A percentile compares a stretch with the other conserved stretches of the same genome.
These are phyloP conservation scores for Drosophila diplacantha DNA, from an alignment of 2,888 invertebrate genomes.

Conservation along the genomic window DNA sequence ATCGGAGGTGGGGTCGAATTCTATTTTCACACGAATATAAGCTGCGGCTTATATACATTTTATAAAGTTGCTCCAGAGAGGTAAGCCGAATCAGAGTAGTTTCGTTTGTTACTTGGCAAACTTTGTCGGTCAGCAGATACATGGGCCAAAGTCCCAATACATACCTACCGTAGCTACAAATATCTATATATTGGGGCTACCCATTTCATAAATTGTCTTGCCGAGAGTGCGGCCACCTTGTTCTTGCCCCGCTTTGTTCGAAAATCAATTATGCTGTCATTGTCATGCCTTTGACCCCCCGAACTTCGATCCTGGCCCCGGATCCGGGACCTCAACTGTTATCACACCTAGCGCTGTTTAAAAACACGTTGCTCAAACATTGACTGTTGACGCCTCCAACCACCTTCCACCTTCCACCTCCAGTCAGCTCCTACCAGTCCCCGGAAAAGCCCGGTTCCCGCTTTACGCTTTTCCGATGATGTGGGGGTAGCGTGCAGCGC, in stretches of 20 bases:
- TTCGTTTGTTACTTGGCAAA: conserved; percentile 63
- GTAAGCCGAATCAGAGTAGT: conserved; percentile 58
- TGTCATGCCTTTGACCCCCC: conserved; percentile 69
- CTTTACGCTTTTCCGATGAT: conserved; percentile 23
- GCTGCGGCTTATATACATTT: conserved; percentile 51
- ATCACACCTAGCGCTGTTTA: conserved; percentile 68
- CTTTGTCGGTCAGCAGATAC: conserved; percentile 56
- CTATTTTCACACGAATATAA: conserved; percentile 43
- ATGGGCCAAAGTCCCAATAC: conserved; percentile 7
- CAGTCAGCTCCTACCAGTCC: background rate
- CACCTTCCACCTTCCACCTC: conserved; percentile 19
- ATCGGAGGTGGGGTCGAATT: conserved; percentile 3
- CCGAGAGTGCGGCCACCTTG: conserved; percentile 12
- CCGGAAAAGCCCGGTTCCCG: conserved; percentile 22
- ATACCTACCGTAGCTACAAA: conserved; percentile 4
- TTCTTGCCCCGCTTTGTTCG: conserved; percentile 70
- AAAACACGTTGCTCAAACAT: conserved; percentile 73
- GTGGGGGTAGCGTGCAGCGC: conserved; percentile 39
- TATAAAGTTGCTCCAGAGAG: conserved; percentile 58
- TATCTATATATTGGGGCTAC: conserved; percentile 26
- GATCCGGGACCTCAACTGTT: conserved; percentile 61
- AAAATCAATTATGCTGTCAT: conserved; percentile 74
- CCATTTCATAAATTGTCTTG: conserved; percentile 64
- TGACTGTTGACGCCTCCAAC: conserved; percentile 59
- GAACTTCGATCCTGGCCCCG: conserved; percentile 1